These are phyloP conservation scores for Chrysolina americana DNA, from an alignment of 2,888 invertebrate genomes.

Conservation along the genomic window DNA sequence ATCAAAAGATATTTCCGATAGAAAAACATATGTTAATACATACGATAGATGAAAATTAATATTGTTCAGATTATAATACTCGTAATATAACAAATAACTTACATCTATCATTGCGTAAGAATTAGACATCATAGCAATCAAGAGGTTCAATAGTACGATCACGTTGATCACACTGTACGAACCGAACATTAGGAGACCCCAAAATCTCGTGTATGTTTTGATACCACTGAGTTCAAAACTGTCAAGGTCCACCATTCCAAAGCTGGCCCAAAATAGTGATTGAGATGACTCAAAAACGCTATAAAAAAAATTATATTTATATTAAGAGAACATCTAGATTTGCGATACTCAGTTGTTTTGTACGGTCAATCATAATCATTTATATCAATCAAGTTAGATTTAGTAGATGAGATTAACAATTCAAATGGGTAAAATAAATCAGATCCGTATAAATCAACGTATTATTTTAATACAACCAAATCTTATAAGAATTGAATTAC, in stretches of 20 bases:
- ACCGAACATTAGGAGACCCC: conserved; percentile 96
- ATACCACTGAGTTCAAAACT: conserved; percentile 91
- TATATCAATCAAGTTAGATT: not conserved
- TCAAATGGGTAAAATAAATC: not conserved
- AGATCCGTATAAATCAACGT: no score
- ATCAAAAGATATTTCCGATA: no score
- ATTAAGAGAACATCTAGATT: no score
- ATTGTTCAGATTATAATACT: not conserved
- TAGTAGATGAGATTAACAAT: not conserved
- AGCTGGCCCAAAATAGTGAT: conserved; percentile 96
- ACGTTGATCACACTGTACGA: conserved; percentile 96
- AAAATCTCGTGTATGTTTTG: conserved; percentile 92
- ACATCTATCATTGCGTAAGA: conserved; percentile 94
- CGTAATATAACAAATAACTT: conserved; percentile 65
- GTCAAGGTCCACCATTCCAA: conserved; percentile 91
- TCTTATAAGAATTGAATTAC: conserved; percentile 67
- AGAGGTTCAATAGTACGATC: conserved; percentile 92
- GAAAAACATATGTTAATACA: no score
- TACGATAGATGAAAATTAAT: conserved; percentile 1
- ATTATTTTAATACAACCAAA: not conserved
- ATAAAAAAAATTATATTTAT: conserved; percentile 38
- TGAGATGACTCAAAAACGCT: conserved; percentile 96
- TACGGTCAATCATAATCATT: not conserved
- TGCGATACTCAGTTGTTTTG: no score
- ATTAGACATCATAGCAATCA: conserved; percentile 99